Conservation (phyloP, 2,113 vertebrate species). For the Phyllostomus discolor region DNA sequence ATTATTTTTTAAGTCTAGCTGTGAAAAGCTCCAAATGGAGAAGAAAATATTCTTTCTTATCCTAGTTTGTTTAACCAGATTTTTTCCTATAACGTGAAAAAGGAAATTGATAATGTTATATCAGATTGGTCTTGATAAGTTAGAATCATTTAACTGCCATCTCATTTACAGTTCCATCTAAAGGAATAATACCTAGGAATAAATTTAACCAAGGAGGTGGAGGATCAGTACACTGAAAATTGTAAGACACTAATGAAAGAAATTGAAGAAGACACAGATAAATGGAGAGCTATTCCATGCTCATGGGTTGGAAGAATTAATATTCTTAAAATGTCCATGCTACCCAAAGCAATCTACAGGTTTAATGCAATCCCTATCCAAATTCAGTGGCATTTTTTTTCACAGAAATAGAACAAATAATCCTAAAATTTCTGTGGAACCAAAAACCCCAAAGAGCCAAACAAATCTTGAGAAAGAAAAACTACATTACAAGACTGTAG, state of each 20-base stretch:
- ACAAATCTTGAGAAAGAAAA: background rate
- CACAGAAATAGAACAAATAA: background rate
- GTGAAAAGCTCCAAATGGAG: background rate
- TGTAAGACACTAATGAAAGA: background rate
- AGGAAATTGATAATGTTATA: background rate
- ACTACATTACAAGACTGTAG: background rate
- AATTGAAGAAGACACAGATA: background rate
- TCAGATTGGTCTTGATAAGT: background rate
- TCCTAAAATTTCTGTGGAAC: background rate
- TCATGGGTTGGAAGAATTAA: background rate
- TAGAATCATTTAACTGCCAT: background rate
- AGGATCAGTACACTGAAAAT: background rate
- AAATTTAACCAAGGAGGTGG: background rate
- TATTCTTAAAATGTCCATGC: background rate
- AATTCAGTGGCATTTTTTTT: background rate
- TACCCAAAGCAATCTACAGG: background rate
- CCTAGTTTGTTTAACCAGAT: background rate
- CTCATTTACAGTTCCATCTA: background rate
- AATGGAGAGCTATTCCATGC: background rate
- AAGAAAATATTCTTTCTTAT: background rate
- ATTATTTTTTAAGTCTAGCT: background rate
- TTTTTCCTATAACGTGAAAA: background rate
- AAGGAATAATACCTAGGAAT: background rate
- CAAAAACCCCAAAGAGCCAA: background rate
- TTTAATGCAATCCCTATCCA: background rate